Base-by-base conservation (phyloP, 2,797 vertebrate genomes). In the Sibirionetta formosa region DNA sequence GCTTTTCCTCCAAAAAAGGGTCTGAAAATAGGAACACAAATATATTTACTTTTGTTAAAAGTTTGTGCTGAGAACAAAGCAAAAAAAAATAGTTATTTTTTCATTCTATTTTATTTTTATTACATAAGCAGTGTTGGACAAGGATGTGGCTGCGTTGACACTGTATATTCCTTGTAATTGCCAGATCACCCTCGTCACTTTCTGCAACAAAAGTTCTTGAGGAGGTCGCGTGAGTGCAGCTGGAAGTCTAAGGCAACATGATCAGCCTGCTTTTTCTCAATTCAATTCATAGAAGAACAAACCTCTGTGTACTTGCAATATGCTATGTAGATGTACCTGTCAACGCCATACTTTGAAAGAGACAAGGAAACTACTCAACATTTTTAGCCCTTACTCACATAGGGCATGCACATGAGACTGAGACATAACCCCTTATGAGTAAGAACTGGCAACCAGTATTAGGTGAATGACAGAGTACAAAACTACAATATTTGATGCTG, bases 201-300 rank as follows among this genome's bases (percentile, higher is more conserved):
- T 27, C 22, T 26, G 31, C 1, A 2, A 36, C 10, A 16, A 4
- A 76, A 44, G 5, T 54, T 8, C 31, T 84, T 33, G 8, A 6
- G 4, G 14, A 11, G 22, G 31, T 24, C 8, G 1, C 12, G 13
- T 6, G 42, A 84, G 22, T 20, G 13, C 48, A 61, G 22, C 26
- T 61, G 22, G 31, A 90, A 11, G 29, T 78, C 53, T 29, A 53
- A 69, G 36, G 31, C 31, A 53, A 77, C 18, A 11, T 1, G 18
- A 48, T 40, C 29, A 42, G 0, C 0, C 10, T 20, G 7, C 14
- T 44, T 51, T 38, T 73, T 44, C 57, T 50, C 0, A 36, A 50
- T 84, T 78, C 44, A 14, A 27, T 48, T 76, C 40, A 13, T 26
- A 57, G 18, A 71, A 42, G 6, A 48, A 9, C 11, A 77, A 83